phyloP scores from a whole-genome alignment of 2,888 invertebrate species.

The Anorthoa munda region DNA sequence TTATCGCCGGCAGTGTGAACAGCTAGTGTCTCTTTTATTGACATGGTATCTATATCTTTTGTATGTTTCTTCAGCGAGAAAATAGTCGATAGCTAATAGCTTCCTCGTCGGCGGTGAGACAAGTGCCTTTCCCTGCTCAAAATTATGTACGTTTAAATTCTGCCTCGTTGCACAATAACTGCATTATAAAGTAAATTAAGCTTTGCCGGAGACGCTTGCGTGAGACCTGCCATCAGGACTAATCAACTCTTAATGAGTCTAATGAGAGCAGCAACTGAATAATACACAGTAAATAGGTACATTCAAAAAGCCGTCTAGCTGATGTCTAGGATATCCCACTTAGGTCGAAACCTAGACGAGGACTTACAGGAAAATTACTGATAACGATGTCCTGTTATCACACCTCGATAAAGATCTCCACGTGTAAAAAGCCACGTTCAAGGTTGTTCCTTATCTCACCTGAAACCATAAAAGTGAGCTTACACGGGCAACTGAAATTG shows the following conservation, averaged over 20 bases:
- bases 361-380: constrained; percentile 16
- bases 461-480: not conserved
- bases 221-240: constrained; percentile 15
- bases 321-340: constrained; percentile 33
- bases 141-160: not conserved
- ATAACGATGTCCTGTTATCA: constrained; percentile 4
- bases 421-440: not conserved
- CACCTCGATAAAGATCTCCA: constrained; percentile 1
- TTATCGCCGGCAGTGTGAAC: no score
- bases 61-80: no score
- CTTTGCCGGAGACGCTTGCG: constrained; percentile 22
- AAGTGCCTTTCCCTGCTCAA: no score
- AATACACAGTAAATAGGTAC: not conserved
- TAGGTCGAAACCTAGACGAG: not conserved
- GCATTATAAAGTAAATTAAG: not conserved
- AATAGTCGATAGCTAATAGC: no score
- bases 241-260: constrained; percentile 13
- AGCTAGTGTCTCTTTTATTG: no score
- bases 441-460: not conserved
- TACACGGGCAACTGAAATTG: no score
- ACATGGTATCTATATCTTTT: no score
- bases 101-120: no score
- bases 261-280: constrained; percentile 7
- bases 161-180: not conserved
- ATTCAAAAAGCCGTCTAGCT: constrained; percentile 2